These are phyloP conservation scores for Macheiramphus alcinus DNA, from an alignment of 2,113 vertebrate species.

Conservation along the genomic window DNA sequence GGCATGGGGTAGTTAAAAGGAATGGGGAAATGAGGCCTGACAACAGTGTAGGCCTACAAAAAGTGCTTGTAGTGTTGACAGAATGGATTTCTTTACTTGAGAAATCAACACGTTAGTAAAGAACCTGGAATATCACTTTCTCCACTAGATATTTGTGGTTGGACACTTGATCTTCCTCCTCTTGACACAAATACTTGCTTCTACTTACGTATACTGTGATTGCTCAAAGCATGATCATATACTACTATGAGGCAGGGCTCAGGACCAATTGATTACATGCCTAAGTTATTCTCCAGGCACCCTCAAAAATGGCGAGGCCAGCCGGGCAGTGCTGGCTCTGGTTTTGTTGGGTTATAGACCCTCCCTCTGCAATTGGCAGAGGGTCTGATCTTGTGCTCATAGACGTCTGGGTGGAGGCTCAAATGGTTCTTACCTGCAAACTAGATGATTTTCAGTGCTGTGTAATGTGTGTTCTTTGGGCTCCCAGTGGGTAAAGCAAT, in stretches of 20 bases:
- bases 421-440: background rate
- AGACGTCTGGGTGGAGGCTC: background rate
- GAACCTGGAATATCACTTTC: background rate
- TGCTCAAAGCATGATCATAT: background rate
- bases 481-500: background rate
- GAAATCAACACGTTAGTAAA: background rate
- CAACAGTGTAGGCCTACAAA: background rate
- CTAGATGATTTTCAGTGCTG: background rate
- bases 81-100: background rate
- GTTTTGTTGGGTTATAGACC: background rate
- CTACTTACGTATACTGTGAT: fast-evolving
- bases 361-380: background rate
- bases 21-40: background rate
- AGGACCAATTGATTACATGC: background rate
- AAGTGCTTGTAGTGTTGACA: background rate
- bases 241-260: background rate
- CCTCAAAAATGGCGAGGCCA: background rate
- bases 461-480: background rate
- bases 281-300: background rate
- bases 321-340: background rate
- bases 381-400: background rate
- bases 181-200: background rate
- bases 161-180: background rate
- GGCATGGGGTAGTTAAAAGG: background rate
- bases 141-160: background rate